These are phyloP conservation scores for Dunckerocampus dactyliophorus DNA, from an alignment of 2,113 vertebrate species.

Conservation along the genomic window DNA sequence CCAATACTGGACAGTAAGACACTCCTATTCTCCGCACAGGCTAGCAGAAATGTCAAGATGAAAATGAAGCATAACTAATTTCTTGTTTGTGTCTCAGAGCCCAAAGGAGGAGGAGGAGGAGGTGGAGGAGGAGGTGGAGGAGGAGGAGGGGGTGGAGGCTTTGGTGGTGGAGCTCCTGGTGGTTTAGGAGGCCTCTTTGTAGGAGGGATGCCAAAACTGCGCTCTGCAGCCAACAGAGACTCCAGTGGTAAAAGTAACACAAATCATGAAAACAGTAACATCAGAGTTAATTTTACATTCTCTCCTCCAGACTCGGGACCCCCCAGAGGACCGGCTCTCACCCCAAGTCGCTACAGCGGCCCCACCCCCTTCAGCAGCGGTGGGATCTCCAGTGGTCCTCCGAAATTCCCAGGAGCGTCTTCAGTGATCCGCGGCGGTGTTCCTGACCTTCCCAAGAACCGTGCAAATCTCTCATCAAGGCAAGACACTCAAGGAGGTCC, in stretches of 20 bases:
- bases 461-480: conserved; percentile 70
- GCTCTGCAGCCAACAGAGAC: conserved; percentile 79
- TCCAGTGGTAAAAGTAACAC: conserved; percentile 56
- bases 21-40: neutral
- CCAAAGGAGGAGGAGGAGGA: conserved; percentile 71
- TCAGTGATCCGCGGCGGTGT: conserved; percentile 50
- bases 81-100: conserved; percentile 76
- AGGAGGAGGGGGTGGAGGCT: conserved; percentile 50
- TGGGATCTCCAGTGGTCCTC: conserved; percentile 40
- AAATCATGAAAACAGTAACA: neutral
- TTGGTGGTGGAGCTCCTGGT: conserved; percentile 58
- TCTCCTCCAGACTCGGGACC: conserved; percentile 74
- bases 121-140: conserved; percentile 51
- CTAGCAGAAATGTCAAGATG: too few species aligned
- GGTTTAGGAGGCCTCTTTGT: conserved; percentile 91
- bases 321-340: conserved; percentile 77
- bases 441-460: conserved; percentile 74
- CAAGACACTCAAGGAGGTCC: conserved; percentile 68
- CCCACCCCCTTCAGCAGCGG: conserved; percentile 73
- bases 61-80: neutral
- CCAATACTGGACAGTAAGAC: conserved; percentile 85
- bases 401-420: conserved; percentile 68
- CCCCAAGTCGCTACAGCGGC: conserved; percentile 76
- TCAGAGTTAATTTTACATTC: neutral
- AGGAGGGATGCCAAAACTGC: conserved; percentile 91